These are phyloP conservation scores for Asteroscopus sphinx DNA, from an alignment of 2,888 invertebrate species.

Conservation along the genomic window DNA sequence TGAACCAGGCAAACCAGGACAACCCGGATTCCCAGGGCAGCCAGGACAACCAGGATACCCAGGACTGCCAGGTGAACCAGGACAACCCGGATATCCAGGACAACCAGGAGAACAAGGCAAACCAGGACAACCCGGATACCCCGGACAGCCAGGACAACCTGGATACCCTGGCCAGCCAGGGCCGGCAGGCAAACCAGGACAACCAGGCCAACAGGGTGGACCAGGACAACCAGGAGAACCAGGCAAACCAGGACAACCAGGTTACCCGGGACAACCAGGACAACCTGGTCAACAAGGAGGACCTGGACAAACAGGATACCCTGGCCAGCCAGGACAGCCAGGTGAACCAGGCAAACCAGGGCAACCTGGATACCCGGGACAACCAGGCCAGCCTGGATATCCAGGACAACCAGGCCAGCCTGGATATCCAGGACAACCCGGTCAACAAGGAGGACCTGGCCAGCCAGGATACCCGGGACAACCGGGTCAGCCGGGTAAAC, in stretches of 20 bases:
- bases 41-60: conserved; percentile 10
- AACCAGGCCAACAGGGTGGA: conserved; percentile 15
- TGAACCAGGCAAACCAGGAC: conserved; percentile 12
- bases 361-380: conserved; percentile 4
- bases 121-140: conserved; percentile 3
- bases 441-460: conserved; percentile 25
- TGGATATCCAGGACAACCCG: conserved; percentile 8
- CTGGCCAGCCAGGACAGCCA: conserved; percentile 16
- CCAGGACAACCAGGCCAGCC: conserved; percentile 12
- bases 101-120: conserved; percentile 22
- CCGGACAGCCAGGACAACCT: conserved; percentile 18
- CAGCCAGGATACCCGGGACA: conserved; percentile 27
- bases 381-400: conserved; percentile 1
- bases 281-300: conserved; percentile 13
- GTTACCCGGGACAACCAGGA: conserved; percentile 16
- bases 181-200: conserved; percentile 11
- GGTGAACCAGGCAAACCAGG: conserved; percentile 21
- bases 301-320: conserved; percentile 21
- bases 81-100: conserved; percentile 9
- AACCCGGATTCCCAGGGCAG: conserved; percentile 21
- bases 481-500: conserved; percentile 16
- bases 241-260: conserved; percentile 20
- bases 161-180: conserved; percentile 24
- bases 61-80: conserved; percentile 16
- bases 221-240: conserved; percentile 18